Percentiles rank a stretch among this genome's conserved stretches.
phyloP scores from a whole-genome alignment of 35 echinoderm and acorn worm genomes.

The Ptychodera flava region DNA sequence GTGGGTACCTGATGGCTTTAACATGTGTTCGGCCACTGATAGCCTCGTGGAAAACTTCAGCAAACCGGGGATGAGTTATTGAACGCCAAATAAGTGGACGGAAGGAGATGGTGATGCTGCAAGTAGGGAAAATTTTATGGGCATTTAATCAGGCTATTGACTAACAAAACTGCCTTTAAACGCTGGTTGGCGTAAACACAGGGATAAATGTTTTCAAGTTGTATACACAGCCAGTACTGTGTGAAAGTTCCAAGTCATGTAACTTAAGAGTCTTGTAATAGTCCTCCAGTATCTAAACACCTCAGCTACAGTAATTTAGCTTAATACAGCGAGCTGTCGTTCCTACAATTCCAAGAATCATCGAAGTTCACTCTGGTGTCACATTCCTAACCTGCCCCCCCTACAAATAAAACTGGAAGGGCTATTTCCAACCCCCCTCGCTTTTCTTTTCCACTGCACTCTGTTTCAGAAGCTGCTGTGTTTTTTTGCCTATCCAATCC shows the following conservation, averaged over 20 bases:
- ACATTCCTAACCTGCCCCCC: no score
- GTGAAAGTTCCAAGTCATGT: neutral
- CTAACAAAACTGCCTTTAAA: neutral
- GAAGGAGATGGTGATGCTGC: neutral
- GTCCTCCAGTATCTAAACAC: neutral
- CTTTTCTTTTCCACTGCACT: no score
- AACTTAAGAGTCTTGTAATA: neutral
- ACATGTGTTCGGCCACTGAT: neutral
- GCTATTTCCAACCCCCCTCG: no score
- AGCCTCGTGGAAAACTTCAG: neutral
- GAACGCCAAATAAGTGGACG: neutral
- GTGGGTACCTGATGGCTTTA: neutral
- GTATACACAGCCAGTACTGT: neutral
- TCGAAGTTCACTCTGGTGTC: no score
- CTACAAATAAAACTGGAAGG: no score
- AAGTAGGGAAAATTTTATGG: neutral
- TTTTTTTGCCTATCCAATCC: no score
- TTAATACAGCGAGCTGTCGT: no score
- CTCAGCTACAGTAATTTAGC: no score
- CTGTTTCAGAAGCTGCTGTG: no score
- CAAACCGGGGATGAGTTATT: neutral
- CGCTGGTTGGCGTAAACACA: neutral
- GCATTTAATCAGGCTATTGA: neutral
- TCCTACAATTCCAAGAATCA: no score
- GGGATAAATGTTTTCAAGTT: neutral